Conservation (phyloP, 2,888 invertebrate species). For the Parelbella ahira region DNA sequence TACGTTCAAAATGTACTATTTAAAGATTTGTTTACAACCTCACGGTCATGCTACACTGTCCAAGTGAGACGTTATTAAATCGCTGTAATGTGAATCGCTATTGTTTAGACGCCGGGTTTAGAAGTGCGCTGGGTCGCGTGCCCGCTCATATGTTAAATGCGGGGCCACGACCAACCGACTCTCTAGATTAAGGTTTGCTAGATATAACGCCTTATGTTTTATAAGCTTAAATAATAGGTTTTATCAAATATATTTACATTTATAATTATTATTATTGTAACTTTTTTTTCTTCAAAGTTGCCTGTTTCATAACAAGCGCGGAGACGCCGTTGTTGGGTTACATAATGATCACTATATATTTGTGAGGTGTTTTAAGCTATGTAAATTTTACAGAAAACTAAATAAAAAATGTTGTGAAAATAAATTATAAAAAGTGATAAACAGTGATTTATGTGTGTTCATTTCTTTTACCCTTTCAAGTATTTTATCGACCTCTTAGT, state of each 20-base stretch:
- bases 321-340: slow-evolving; percentile 60
- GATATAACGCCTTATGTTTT: slow-evolving; percentile 61
- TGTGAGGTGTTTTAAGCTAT: slow-evolving; percentile 80
- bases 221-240: slow-evolving; percentile 66
- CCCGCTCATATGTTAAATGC: slow-evolving; percentile 74
- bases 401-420: slow-evolving; percentile 80
- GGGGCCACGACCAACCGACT: slow-evolving; percentile 57
- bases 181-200: slow-evolving; percentile 66
- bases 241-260: slow-evolving; percentile 63
- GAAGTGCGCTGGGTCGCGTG: slow-evolving; percentile 46
- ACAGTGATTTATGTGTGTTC: slow-evolving; percentile 61
- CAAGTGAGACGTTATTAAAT: no score
- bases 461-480: no score
- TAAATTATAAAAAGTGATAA: slow-evolving; percentile 80
- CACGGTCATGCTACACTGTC: no score
- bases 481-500: no score
- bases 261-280: slow-evolving; percentile 43
- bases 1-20: no score
- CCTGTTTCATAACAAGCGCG: slow-evolving; percentile 57
- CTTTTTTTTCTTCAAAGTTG: slow-evolving; percentile 64
- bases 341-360: slow-evolving; percentile 67
- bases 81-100: slow-evolving; percentile 31
- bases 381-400: slow-evolving; percentile 80
- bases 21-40: no score
- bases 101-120: slow-evolving; percentile 28